Base-by-base conservation (phyloP, 2,113 vertebrate species). In the Urocitellus parryii region DNA sequence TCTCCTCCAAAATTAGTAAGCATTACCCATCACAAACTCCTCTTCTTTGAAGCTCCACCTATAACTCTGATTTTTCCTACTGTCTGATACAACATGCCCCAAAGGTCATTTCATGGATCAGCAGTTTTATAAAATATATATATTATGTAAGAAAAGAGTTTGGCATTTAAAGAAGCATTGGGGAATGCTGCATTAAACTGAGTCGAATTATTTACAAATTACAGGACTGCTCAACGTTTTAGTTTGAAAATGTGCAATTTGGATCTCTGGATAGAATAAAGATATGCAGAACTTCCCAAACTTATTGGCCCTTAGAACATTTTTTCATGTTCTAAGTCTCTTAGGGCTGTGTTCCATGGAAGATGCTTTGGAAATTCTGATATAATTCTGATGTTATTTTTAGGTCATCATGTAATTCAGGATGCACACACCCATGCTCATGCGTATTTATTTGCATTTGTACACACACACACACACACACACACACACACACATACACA, bases 251-350 rank as follows among this genome's bases (percentile, higher is more conserved):
- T 67, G 48, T 58, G 4, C 20, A 77, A 78, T 96, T 93, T 93
- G 42, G 76, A 39, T 88, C 83, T 79, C 74, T 94, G 65, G 53
- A 20, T 79, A 2, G 37, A 87, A 96, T 29, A 94, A 93, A 91
- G 2, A 12, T 67, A 56, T 39, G 70, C 32, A 93, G 39, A 93
- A 61, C 51, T 92, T 96, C 32, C 10, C 63, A 87, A 85, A 67
- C 5, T 32, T 42, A 34, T 56, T 84, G 82, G 13, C 27, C 27
- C 27, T 88, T 65, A 92, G 22, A 91, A 88, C 7, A 0, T 3
- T 94, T 91, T 91, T 86, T 67, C 25, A 80, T 51, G 16, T 79
- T 85, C 85, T 51, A 92, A 95, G 85, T 92, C 53, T 90, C 10
- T 72, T 72, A 6, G 34, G 27, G 45, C 25, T 72, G 17, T 45